Percentiles rank a stretch among this genome's conserved stretches.
Evolutionary conservation across 1,140 invertebrate species (phyloP).

Genomic region (Leptinotarsa lineolata): DNA sequence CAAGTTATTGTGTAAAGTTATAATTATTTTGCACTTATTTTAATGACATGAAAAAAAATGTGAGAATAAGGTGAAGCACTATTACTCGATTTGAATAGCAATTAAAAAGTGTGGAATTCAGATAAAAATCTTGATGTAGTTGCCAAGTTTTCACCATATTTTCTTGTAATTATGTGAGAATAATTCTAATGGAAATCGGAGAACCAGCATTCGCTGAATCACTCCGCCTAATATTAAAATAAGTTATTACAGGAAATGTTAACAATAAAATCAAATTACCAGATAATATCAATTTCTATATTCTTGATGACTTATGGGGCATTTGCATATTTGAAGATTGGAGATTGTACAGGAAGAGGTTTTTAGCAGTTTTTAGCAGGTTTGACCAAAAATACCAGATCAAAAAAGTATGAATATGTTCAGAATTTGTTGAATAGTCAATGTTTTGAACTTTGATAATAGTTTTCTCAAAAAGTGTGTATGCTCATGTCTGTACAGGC

Average conservation of each 20-base stretch:
- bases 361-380: no score
- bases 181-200: constrained; percentile 12
- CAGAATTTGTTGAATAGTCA: no score
- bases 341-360: no score
- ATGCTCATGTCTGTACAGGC: no score
- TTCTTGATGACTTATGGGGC: neutral
- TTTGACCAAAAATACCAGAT: no score
- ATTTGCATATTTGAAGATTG: neutral
- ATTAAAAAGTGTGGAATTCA: neutral
- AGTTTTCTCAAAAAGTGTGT: no score
- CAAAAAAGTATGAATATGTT: no score
- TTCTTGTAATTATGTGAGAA: constrained; percentile 11
- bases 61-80: constrained; percentile 22
- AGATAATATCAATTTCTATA: neutral
- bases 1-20: constrained; percentile 18
- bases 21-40: constrained; percentile 22
- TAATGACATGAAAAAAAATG: constrained; percentile 21
- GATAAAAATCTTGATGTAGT: neutral
- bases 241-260: constrained; percentile 20
- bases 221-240: neutral
- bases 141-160: constrained; percentile 8
- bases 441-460: no score
- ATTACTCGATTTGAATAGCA: constrained; percentile 5
- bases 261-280: constrained; percentile 21
- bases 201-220: neutral